Conservation (phyloP, 2,113 vertebrate species). For the Xenus cinereus region DNA sequence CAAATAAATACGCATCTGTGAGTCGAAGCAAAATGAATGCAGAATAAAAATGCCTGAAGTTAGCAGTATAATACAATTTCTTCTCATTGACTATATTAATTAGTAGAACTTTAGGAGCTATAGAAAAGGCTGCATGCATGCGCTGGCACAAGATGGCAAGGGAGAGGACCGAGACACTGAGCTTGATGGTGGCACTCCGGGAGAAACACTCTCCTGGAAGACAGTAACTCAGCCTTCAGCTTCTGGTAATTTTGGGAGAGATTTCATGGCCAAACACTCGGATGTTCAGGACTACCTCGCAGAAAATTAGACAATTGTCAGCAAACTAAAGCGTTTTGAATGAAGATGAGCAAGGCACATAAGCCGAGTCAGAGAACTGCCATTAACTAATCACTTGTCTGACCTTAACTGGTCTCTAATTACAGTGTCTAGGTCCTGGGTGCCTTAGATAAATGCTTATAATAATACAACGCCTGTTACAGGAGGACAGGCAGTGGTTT, state of each 20-base stretch:
- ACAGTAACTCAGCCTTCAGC: neutral
- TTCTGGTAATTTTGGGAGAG: neutral
- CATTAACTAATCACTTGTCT: slow-evolving; percentile 21
- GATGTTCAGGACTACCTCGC: neutral
- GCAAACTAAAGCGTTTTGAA: neutral
- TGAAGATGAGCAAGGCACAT: neutral
- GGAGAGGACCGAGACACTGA: neutral
- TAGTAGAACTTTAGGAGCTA: neutral
- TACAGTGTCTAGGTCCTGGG: neutral
- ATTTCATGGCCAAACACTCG: neutral
- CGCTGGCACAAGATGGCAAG: neutral
- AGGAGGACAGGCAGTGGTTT: neutral
- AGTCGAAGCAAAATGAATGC: neutral
- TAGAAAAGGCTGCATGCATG: neutral
- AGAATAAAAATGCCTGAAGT: neutral
- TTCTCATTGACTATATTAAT: neutral
- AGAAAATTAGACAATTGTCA: neutral
- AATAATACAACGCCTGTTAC: neutral
- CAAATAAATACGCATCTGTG: neutral
- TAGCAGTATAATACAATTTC: neutral
- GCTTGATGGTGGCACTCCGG: accelerated
- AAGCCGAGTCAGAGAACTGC: neutral
- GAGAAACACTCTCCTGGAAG: neutral
- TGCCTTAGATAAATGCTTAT: neutral
- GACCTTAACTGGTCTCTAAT: slow-evolving; percentile 6